Base-by-base conservation (phyloP, 1,140 invertebrate species). In the Bombus terrestris region DNA sequence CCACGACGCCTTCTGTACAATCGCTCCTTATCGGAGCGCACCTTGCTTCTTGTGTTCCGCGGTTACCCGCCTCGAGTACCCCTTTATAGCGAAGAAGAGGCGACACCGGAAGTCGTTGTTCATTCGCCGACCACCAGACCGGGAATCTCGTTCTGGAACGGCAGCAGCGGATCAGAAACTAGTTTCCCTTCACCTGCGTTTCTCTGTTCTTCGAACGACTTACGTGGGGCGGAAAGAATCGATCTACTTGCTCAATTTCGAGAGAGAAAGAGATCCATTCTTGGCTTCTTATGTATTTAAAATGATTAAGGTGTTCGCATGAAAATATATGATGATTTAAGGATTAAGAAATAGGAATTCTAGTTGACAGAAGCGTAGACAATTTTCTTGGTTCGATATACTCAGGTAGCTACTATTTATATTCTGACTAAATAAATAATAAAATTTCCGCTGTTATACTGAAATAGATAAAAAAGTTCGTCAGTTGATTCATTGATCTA, bases 81-180 rank as follows among this genome's bases (percentile, higher is more conserved):
- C 35, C 53, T 47, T 71, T 88, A 47, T 22, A 59, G 72, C 72
- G 66, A 79, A 87, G 78, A 88, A 83, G 75, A 59, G 59, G 75
- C 75, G 75, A 72, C 79, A 88, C 89, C 86, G 89, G 86, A 90
- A 91, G 83, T 86, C 86, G 81, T 88, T 78, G 86, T 83, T 83
- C 82, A 88, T 90, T 86, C 87, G 81, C 59, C 59, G 89, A 57
- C 86, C 89, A 81, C 80, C 82, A 53, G 81, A 74, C 79, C 66
- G 43, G 68, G 79, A 80, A 57, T 86, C 64, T 74, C n/a, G 77
- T 85, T 79, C 75, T 78, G 75, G 59, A 43, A 83, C 75, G 39
- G 64, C 37, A 43, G 47, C 74, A 25, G 35, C 77, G 82, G 66
- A 69, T 64, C 73, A 39, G 81, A 71, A 79, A 84, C 83, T 84